Percentiles rank a stretch among this genome's conserved stretches.
These are phyloP conservation scores for Hycleus phaleratus DNA, from an alignment of 1,140 invertebrate species.

Conservation along the genomic window DNA sequence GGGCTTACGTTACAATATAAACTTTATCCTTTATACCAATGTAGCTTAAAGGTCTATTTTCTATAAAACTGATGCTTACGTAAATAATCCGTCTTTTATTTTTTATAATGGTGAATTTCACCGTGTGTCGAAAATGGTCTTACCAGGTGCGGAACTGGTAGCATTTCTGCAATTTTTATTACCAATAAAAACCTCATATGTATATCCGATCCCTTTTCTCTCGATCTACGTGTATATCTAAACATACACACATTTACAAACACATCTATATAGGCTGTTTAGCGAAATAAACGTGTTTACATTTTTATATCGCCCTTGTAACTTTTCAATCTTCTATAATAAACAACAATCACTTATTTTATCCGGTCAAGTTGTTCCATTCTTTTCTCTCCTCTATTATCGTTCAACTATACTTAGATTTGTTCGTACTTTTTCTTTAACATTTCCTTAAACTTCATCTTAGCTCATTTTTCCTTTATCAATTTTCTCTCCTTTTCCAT, in stretches of 20 bases:
- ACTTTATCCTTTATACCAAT: conserved; percentile 14
- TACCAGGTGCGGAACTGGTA: conserved; percentile 15
- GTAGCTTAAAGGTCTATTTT: conserved; percentile 16
- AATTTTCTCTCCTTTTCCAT: neutral
- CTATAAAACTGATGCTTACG: conserved; percentile 7
- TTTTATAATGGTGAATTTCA: conserved; percentile 20
- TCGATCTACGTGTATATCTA: no score
- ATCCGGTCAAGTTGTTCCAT: neutral
- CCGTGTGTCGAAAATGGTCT: conserved; percentile 22
- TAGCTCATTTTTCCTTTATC: no score
- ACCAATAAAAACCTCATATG: conserved; percentile 10
- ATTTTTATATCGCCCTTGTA: no score
- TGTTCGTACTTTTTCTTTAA: no score
- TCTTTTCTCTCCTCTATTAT: no score
- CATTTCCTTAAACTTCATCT: no score
- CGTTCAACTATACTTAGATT: no score
- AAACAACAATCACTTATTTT: neutral
- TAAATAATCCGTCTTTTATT: conserved; percentile 25
- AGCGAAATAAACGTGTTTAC: neutral
- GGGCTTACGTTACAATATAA: conserved; percentile 7
- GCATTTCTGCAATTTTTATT: conserved; percentile 14
- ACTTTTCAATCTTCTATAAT: no score
- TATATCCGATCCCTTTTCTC: neutral
- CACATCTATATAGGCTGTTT: conserved; percentile 1
- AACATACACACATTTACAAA: neutral